phyloP scores from a whole-genome alignment of 2,113 vertebrate species.

The Bungarus multicinctus region DNA sequence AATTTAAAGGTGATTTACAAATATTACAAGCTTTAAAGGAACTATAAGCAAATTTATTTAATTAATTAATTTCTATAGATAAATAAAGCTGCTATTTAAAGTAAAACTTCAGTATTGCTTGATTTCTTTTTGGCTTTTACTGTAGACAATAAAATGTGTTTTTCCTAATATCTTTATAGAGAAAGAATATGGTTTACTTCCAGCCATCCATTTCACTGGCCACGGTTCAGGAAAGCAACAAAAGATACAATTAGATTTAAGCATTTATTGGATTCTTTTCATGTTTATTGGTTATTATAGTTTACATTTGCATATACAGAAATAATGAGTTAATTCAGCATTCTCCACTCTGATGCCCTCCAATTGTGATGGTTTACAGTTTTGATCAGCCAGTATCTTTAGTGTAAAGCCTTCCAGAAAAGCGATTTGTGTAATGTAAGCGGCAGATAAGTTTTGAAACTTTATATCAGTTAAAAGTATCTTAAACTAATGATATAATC shows the following conservation, averaged over 20 bases:
- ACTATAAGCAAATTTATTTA: background rate
- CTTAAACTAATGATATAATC: background rate
- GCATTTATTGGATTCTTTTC: background rate
- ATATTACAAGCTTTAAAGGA: background rate
- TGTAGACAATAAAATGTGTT: background rate
- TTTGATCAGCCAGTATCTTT: background rate
- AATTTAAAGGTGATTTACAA: background rate
- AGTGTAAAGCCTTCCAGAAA: background rate
- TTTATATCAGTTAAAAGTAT: background rate
- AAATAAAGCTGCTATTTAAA: background rate
- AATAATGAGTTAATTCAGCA: background rate
- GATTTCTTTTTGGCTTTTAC: background rate
- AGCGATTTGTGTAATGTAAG: background rate
- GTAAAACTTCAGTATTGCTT: background rate
- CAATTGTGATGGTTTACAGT: background rate
- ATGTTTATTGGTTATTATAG: background rate
- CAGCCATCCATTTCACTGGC: background rate
- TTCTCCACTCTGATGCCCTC: background rate
- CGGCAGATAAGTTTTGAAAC: background rate
- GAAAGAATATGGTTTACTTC: slow-evolving; percentile 17
- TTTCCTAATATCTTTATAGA: slow-evolving; percentile 11
- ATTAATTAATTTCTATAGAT: background rate
- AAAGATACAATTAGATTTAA: slow-evolving; percentile 11
- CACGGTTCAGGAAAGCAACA: background rate
- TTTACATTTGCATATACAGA: background rate